These are phyloP conservation scores for Takifugu ocellatus DNA, from an alignment of 2,797 vertebrate genomes.

Conservation along the genomic window DNA sequence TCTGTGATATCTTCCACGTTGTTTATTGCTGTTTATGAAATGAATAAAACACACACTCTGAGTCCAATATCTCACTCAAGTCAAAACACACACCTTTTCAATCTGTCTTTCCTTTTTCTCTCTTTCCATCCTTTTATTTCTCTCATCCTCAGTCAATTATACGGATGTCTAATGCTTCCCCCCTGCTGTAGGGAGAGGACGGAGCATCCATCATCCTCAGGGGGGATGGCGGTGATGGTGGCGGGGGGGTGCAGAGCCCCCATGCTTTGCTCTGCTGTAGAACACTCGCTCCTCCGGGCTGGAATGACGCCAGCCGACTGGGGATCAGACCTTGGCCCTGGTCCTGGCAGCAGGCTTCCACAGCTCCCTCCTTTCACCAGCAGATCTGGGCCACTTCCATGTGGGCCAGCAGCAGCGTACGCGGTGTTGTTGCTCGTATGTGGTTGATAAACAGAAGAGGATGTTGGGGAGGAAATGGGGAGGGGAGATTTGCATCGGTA, in stretches of 20 bases:
- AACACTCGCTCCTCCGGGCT: constrained; percentile 63
- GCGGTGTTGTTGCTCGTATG: constrained; percentile 20
- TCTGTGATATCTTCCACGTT: constrained; percentile 39
- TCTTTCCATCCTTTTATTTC: constrained; percentile 36
- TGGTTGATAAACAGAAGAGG: constrained; percentile 60
- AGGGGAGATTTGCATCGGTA: constrained; percentile 37
- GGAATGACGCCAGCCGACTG: constrained; percentile 70
- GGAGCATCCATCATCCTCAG: constrained; percentile 72
- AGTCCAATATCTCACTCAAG: constrained; percentile 45
- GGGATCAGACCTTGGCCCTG: constrained; percentile 70
- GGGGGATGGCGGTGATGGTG: constrained; percentile 36
- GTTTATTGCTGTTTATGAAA: constrained; percentile 12
- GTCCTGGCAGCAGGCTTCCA: constrained; percentile 61
- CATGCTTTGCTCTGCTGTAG: constrained; percentile 54
- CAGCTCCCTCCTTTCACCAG: constrained; percentile 59
- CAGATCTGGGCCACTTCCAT: constrained; percentile 73
- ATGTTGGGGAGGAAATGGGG: constrained; percentile 50
- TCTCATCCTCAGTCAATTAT: constrained; percentile 74
- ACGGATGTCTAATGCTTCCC: constrained; percentile 76
- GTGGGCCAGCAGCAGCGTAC: constrained; percentile 62
- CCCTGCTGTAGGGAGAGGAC: constrained; percentile 61
- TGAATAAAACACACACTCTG: constrained; percentile 40
- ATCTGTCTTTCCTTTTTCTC: constrained; percentile 42
- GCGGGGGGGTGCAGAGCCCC: constrained; percentile 33
- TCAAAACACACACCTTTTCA: constrained; percentile 56